Base-by-base conservation (phyloP, 2,888 invertebrate genomes). In the Drosophila bunnanda region DNA sequence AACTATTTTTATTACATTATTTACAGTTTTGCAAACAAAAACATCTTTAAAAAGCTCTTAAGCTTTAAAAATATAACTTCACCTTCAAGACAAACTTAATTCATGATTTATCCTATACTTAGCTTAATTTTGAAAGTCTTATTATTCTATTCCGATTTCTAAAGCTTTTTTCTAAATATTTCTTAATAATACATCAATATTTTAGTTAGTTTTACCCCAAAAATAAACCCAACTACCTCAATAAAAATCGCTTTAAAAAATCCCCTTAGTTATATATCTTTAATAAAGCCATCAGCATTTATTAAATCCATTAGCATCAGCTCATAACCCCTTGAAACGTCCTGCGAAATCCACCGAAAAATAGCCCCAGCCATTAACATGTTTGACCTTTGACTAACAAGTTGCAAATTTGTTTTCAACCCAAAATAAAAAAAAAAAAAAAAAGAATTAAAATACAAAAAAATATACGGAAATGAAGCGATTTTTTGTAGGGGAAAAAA, bases 351-450 rank as follows among this genome's bases (percentile, higher is more conserved):
- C 44, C 65, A 34, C 20, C 52, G 32, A 68, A 52, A 22, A 22
- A 34, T 38, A 41, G 20, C 36, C 68, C 32, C 34, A 20, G 7
- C 28, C 44, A 53, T 70, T 65, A 77, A 55, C 75, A 20, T 65
- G 79, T 76, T 80, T 75, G 83, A 76, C 72, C 75, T 78, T 82
- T 79, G 75, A 81, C 87, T 82, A 82, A 76, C 77, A 84, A 88
- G 79, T 82, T 85, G 78, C 76, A 81, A 78, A 82, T 82, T 86
- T 79, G 75, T 82, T 80, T 85, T 79, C 61, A 39, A 54, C 52
- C 46, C 34, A 41, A 36, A 64, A 57, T 25, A 22, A 20, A 9
- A 30, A 30, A 22, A 25, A 5, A 36, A 28, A 3, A 39, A 30
- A 44, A 54, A 43, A 12, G 2, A 22, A 15, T 1, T 2, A 15